Evolutionary conservation across 2,888 invertebrate genomes (phyloP), one percentile per base, ranked within the genome.

Genomic region (Apeira syringaria): DNA sequence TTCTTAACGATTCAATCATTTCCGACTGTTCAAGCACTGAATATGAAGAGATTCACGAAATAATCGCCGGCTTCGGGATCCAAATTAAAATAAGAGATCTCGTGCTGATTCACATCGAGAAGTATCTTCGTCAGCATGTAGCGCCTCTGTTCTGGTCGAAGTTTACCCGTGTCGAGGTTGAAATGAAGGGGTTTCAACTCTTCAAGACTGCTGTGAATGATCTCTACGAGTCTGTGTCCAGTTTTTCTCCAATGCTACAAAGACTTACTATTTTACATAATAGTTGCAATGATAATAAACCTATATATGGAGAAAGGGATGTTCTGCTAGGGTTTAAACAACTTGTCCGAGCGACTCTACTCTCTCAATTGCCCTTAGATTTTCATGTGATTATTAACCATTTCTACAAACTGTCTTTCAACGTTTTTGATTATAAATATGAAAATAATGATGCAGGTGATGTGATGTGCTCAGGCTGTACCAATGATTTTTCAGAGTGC

Each of bases 381-480:
- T 94, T 94, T 59, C 93, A 94, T 64, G 77, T 91, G 5, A 92
- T 95, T 17, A 93, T 95, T 1, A 91, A 93, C 57, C 92, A 93
- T 36, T 96, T 96, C 75, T 97, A 96, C 67, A 93, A 93, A 77
- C 91, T 94, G 10, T 94, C 96, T 2, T 94, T 96, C 53, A 94
- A 93, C 66, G 93, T 95, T 0, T 95, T 95, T 69, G 87, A 89
- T 56, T 82, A 85, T 68, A 82, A 84, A 59, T 75, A 78, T 71
- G 84, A 87, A 37, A 78, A 75, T 63, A 86, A 89, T 46, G 92
- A 91, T 15, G 91, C 92, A 59, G 86, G 87, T 27, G 93, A 87
- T 55, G 82, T 92, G 0, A 90, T 92, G 42, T 97, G 97, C 74
- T 88, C 91, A 9, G 95, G 95, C 0, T 97, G 97, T 77, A 91